Percentiles rank a stretch among this genome's conserved stretches.
phyloP scores from a whole-genome alignment of 2,797 vertebrate species.

The Corythornis leucogaster region DNA sequence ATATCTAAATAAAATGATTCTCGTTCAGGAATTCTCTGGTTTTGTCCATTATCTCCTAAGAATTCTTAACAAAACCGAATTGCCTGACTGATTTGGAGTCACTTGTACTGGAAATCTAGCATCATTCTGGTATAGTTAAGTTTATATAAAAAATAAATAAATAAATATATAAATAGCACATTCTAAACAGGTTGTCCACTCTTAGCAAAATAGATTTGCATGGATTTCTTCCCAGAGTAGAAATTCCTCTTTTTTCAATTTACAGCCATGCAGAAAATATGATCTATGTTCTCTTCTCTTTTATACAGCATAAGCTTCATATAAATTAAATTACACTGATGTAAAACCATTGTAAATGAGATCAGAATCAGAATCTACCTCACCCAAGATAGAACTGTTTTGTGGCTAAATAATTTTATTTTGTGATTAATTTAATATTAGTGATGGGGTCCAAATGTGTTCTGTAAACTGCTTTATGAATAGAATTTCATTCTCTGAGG shows the following conservation, averaged over 20 bases:
- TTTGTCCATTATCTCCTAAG: background rate
- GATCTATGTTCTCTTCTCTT: constrained; percentile 26
- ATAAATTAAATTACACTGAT: constrained; percentile 58
- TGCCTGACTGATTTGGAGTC: background rate
- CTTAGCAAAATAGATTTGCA: constrained; percentile 49
- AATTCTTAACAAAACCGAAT: background rate
- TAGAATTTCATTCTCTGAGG: constrained; percentile 33
- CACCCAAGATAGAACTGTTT: constrained; percentile 49
- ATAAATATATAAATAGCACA: background rate
- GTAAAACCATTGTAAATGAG: constrained; percentile 62
- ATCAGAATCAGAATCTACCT: constrained; percentile 54
- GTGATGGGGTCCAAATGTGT: constrained; percentile 27
- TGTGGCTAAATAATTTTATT: constrained; percentile 57
- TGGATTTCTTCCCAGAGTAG: constrained; percentile 44
- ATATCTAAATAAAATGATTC: background rate
- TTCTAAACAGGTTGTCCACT: background rate
- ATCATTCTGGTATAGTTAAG: background rate
- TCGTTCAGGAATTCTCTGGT: background rate
- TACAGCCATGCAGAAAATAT: constrained; percentile 50
- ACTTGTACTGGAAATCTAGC: background rate
- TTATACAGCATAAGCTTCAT: constrained; percentile 20
- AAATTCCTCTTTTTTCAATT: constrained; percentile 53
- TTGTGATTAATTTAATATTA: constrained; percentile 59
- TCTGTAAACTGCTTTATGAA: constrained; percentile 32
- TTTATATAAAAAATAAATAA: background rate